Percentiles rank a stretch among this genome's conserved stretches.
phyloP scores from a whole-genome alignment of 2,888 invertebrate species.

The Mesopsocus fuscifrons region DNA sequence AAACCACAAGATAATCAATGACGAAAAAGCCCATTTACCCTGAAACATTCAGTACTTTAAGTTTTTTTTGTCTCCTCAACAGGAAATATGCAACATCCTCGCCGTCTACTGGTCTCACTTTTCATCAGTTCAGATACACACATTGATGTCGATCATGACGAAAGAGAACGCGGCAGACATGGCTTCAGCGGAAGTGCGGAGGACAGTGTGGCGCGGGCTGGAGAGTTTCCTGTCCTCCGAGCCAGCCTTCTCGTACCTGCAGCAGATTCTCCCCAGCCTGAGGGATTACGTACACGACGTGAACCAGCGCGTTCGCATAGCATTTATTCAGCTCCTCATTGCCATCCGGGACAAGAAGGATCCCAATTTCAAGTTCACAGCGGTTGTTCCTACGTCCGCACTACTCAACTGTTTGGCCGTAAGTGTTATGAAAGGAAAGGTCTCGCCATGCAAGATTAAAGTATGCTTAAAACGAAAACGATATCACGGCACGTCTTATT shows the following conservation, averaged over 20 bases:
- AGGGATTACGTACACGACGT: slow-evolving; percentile 17
- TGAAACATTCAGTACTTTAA: background rate
- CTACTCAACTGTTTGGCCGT: slow-evolving; percentile 17
- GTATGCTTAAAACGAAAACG: no score
- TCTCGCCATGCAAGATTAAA: no score
- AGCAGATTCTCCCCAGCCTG: slow-evolving; percentile 15
- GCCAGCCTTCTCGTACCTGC: slow-evolving; percentile 14
- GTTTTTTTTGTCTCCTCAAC: slow-evolving; percentile 8
- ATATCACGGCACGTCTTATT: no score
- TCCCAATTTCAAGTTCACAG: slow-evolving; percentile 14
- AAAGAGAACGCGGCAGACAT: slow-evolving; percentile 15
- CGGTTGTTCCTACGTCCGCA: slow-evolving; percentile 16
- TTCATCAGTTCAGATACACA: slow-evolving; percentile 13
- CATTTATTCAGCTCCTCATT: slow-evolving; percentile 18
- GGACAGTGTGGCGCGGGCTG: slow-evolving; percentile 17
- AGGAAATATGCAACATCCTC: slow-evolving; percentile 16
- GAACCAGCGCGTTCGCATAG: slow-evolving; percentile 18
- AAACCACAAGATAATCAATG: background rate
- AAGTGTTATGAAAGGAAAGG: no score
- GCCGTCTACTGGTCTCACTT: slow-evolving; percentile 14
- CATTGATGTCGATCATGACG: slow-evolving; percentile 14
- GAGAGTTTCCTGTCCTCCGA: slow-evolving; percentile 15
- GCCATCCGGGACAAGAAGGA: slow-evolving; percentile 15
- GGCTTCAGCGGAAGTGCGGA: slow-evolving; percentile 16
- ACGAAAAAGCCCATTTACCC: background rate